Evolutionary conservation across 2,888 invertebrate genomes (phyloP).

Genomic region (Phyllotreta striolata): DNA sequence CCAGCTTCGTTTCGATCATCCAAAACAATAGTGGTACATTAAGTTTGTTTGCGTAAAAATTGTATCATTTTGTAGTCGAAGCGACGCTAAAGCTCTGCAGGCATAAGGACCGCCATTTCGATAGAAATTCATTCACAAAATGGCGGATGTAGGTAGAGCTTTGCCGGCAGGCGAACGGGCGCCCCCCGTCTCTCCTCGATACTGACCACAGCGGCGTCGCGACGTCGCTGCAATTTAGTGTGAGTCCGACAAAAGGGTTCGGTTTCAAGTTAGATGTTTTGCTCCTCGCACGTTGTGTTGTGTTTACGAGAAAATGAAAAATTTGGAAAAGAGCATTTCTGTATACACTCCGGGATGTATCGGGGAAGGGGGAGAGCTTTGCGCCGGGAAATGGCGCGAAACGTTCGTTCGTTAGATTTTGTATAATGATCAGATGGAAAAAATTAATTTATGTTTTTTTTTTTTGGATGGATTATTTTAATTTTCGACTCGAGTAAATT

Average conservation of each 20-base stretch:
- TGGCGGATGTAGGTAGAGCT: slow-evolving; percentile 3
- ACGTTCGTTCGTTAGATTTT: too few species aligned
- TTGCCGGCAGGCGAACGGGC: slow-evolving; percentile 34
- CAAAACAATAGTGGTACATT: background rate
- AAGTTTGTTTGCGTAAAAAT: background rate
- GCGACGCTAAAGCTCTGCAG: background rate
- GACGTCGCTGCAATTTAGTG: slow-evolving; percentile 57
- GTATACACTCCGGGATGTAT: slow-evolving; percentile 80
- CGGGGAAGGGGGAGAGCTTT: slow-evolving; percentile 26
- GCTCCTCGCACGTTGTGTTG: slow-evolving; percentile 74
- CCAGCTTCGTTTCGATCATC: slow-evolving; percentile 3
- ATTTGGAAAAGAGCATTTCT: slow-evolving; percentile 88
- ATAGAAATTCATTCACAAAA: too few species aligned
- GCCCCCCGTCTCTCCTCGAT: slow-evolving; percentile 39
- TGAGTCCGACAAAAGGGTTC: slow-evolving; percentile 52
- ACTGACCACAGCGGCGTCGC: slow-evolving; percentile 49
- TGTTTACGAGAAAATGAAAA: slow-evolving; percentile 79
- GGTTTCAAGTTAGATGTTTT: slow-evolving; percentile 54
- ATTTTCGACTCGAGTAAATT: too few species aligned
- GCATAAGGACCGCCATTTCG: background rate
- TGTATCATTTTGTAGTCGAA: background rate
- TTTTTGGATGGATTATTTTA: too few species aligned
- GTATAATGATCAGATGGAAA: too few species aligned
- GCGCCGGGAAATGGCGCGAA: too few species aligned
- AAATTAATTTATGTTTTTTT: too few species aligned